These are phyloP conservation scores for Sphaeramia orbicularis DNA, from an alignment of 2,797 vertebrate species.

Conservation along the genomic window DNA sequence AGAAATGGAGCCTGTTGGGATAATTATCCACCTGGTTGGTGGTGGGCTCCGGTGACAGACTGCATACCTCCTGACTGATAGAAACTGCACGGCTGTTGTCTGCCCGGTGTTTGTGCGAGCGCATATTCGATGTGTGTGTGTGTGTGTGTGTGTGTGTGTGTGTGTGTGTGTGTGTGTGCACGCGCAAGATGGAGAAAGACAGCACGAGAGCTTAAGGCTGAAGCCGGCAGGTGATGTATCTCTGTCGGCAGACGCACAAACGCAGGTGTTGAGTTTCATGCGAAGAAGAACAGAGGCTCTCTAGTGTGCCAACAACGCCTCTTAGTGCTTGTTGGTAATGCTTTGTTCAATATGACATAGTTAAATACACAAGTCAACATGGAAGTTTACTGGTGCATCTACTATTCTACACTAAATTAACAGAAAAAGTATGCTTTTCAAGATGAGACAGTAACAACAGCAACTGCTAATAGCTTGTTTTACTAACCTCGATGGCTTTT, in stretches of 20 bases:
- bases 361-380: not conserved
- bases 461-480: not conserved
- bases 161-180: slow-evolving; percentile 6
- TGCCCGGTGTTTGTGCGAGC: slow-evolving; percentile 20
- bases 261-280: slow-evolving; percentile 61
- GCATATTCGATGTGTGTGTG: slow-evolving; percentile 12
- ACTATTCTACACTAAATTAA: not conserved
- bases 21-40: slow-evolving; percentile 53
- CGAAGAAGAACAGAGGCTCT: slow-evolving; percentile 28
- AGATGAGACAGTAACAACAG: not conserved
- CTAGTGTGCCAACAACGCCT: slow-evolving; percentile 6
- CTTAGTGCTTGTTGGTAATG: slow-evolving; percentile 6
- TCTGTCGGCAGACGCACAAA: slow-evolving; percentile 48
- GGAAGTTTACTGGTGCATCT: slow-evolving; percentile 12
- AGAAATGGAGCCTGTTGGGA: slow-evolving; percentile 25
- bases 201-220: not conserved
- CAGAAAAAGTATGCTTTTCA: not conserved
- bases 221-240: slow-evolving; percentile 63
- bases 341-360: slow-evolving; percentile 5
- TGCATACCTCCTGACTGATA: slow-evolving; percentile 40
- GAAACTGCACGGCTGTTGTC: slow-evolving; percentile 16
- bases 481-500: slow-evolving; percentile 1
- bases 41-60: slow-evolving; percentile 45
- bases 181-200: not conserved
- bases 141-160: slow-evolving; percentile 16